Conservation (phyloP, 2,888 invertebrate genomes). For the Acholoe squamosa region DNA sequence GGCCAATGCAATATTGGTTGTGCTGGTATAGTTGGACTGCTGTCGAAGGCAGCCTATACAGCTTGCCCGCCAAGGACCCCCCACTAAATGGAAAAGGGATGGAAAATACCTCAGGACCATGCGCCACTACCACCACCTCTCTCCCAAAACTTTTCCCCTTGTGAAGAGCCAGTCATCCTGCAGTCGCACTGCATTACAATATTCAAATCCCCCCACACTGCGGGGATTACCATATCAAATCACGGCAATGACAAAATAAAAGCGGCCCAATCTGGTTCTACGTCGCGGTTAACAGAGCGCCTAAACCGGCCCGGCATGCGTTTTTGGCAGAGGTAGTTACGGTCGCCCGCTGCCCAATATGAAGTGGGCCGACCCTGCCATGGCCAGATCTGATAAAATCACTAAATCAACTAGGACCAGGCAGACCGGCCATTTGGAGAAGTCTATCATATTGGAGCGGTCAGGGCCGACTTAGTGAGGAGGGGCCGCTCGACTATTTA, state of each 20-base stretch:
- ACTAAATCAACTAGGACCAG: constrained; percentile 45
- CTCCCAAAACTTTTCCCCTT: background rate
- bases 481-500: constrained; percentile 43
- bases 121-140: background rate
- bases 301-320: background rate
- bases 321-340: constrained; percentile 47
- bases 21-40: too few relatives aligned
- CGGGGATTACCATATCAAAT: constrained; percentile 54
- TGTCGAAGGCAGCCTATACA: too few relatives aligned
- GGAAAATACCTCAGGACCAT: too few relatives aligned
- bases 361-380: constrained; percentile 27
- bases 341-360: constrained; percentile 44
- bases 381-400: constrained; percentile 49
- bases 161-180: background rate
- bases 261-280: constrained; percentile 32
- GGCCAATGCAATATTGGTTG: too few relatives aligned
- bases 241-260: constrained; percentile 56
- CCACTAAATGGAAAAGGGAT: too few relatives aligned
- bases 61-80: too few relatives aligned
- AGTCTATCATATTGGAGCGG: constrained; percentile 51
- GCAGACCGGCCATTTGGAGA: constrained; percentile 31
- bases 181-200: constrained; percentile 36
- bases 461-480: constrained; percentile 23
- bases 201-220: constrained; percentile 33
- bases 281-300: background rate